phyloP scores from a whole-genome alignment of 1,140 invertebrate species.

The Aphelinus atriplicis region DNA sequence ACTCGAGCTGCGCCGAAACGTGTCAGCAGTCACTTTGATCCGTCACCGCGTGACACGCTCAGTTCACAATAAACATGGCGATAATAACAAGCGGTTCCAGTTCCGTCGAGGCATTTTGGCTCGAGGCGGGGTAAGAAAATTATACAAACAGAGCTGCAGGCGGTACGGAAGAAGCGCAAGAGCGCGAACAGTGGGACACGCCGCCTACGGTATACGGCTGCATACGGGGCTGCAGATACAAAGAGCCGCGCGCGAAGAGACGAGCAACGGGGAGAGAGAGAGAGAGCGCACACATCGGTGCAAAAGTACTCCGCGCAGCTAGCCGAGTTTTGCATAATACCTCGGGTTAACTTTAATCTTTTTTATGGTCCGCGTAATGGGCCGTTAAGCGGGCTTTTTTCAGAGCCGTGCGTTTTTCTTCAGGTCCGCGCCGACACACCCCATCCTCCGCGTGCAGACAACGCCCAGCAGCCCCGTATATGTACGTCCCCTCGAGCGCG shows the following conservation, averaged over 20 bases:
- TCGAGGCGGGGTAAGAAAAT: too few species aligned
- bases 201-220: too few species aligned
- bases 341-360: constrained; percentile 57
- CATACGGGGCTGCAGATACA: neutral
- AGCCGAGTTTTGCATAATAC: constrained; percentile 56
- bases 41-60: too few species aligned
- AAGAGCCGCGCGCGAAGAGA: constrained; percentile 35
- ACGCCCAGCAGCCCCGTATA: constrained; percentile 26
- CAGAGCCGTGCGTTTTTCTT: constrained; percentile 32
- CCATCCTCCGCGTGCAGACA: neutral
- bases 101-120: too few species aligned
- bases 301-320: neutral
- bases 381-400: constrained; percentile 52
- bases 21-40: too few species aligned
- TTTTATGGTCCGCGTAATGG: constrained; percentile 57
- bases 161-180: too few species aligned
- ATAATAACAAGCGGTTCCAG: too few species aligned
- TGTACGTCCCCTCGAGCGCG: too few species aligned
- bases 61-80: too few species aligned
- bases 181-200: neutral
- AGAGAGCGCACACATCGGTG: neutral
- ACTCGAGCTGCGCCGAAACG: too few species aligned
- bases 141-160: too few species aligned
- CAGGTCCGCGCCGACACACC: neutral
- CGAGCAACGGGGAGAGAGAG: neutral